These are phyloP conservation scores for Pitangus sulphuratus DNA, from an alignment of 2,797 vertebrate species.

Conservation along the genomic window DNA sequence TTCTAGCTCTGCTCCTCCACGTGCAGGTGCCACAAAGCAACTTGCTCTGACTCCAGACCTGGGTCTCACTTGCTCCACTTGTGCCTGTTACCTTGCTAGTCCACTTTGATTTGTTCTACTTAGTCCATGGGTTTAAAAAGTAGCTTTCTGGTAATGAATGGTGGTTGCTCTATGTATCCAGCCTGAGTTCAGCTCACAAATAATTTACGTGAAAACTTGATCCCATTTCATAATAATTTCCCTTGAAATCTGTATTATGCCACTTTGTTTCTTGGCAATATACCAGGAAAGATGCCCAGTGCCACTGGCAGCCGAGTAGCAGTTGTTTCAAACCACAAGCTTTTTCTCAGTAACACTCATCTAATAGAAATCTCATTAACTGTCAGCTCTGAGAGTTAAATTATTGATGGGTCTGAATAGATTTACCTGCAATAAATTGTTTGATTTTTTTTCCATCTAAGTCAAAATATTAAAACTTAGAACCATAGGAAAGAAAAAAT, in stretches of 20 bases:
- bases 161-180: neutral
- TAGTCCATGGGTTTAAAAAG: neutral
- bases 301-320: neutral
- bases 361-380: neutral
- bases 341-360: neutral
- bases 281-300: neutral
- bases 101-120: neutral
- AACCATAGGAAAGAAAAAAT: neutral
- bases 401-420: neutral
- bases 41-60: neutral
- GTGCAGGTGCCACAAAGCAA: neutral
- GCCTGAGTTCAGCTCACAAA: neutral
- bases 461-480: neutral
- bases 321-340: neutral
- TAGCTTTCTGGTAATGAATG: neutral
- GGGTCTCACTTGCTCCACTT: accelerated
- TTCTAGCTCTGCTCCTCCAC: neutral
- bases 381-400: neutral
- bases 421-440: neutral
- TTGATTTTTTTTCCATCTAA: neutral
- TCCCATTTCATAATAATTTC: neutral
- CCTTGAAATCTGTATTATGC: neutral
- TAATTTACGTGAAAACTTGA: neutral
- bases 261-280: neutral
- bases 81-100: accelerated